A percentile compares a stretch with the other conserved stretches of the same genome.
phyloP scores from a whole-genome alignment of 2,888 invertebrate species.

The Erebia ligea region DNA sequence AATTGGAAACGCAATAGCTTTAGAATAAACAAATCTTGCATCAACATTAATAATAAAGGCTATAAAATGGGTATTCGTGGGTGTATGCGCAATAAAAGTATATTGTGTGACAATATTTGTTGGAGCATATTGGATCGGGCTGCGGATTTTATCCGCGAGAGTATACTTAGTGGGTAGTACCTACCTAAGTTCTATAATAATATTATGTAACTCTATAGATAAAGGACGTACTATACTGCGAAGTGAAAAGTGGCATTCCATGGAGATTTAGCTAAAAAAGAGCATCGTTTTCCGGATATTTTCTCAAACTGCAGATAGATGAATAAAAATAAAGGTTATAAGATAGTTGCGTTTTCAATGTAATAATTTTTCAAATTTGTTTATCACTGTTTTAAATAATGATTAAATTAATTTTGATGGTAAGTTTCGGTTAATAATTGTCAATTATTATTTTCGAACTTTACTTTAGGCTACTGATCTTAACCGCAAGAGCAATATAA shows the following conservation, averaged over 20 bases:
- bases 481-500: slow-evolving; percentile 8
- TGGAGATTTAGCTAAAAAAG: no score
- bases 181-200: not conserved
- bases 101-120: slow-evolving; percentile 29
- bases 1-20: slow-evolving; percentile 32
- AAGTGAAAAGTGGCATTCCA: no score
- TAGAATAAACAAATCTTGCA: slow-evolving; percentile 34
- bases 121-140: slow-evolving; percentile 9
- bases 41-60: slow-evolving; percentile 27
- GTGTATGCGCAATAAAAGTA: slow-evolving; percentile 15
- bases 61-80: slow-evolving; percentile 17
- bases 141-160: slow-evolving; percentile 1
- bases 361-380: no score
- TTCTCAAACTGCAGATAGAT: no score
- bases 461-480: not conserved
- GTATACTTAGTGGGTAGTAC: not conserved
- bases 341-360: no score
- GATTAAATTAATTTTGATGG: no score
- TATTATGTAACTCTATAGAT: no score
- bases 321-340: no score
- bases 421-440: no score
- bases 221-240: no score
- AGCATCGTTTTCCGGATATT: no score
- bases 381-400: no score
- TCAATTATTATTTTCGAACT: not conserved